Base-by-base conservation (phyloP, 2,888 invertebrate species). In the Megastigmus dorsalis region DNA sequence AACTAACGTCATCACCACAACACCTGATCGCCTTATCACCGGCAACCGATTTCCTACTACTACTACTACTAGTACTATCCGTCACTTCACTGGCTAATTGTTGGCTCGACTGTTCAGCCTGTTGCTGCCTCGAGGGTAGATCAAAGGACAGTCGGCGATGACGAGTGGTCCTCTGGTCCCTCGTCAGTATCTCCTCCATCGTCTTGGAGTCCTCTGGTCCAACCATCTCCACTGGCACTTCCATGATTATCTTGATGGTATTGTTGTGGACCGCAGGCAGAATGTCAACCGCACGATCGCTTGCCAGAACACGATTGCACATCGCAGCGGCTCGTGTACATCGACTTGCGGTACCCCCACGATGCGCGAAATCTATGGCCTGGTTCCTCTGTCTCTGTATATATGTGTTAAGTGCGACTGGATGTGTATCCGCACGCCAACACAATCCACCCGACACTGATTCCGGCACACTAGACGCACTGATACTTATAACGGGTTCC, bases 81-180 rank as follows among this genome's bases (percentile, higher is more conserved):
- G 23, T 43, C 60, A 67, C 73, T 55, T 54, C 67, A 59, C 63
- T 52, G n/a, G 60, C 36, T 33, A 41, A 63, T 52, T 54, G 55
- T 26, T 33, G 30, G n/a, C n/a, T n/a, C 5, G 41, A 45, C 59
- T 62, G 60, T 26, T 62, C 63, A 18, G 10, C 28, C 52, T 59
- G 43, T 38, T 68, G 50, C 13, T 59, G 52, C 23, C n/a, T 30
- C 20, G 52, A 30, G 18, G n/a, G n/a, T n/a, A n/a, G n/a, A n/a
- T n/a, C n/a, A n/a, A n/a, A n/a, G n/a, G n/a, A n/a, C 28, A 63
- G 15, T 59, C 86, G 76, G 62, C 86, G 76, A 60, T 87, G 87
- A 20, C 80, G 80, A 10, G 87, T 87, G 6, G 87, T 87, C 80
- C 87, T 84, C 76, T 86, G 87, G 76, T 87, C 87, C 48, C 87